These are phyloP conservation scores for Artibeus lituratus DNA, from an alignment of 2,797 vertebrate genomes.

Conservation along the genomic window DNA sequence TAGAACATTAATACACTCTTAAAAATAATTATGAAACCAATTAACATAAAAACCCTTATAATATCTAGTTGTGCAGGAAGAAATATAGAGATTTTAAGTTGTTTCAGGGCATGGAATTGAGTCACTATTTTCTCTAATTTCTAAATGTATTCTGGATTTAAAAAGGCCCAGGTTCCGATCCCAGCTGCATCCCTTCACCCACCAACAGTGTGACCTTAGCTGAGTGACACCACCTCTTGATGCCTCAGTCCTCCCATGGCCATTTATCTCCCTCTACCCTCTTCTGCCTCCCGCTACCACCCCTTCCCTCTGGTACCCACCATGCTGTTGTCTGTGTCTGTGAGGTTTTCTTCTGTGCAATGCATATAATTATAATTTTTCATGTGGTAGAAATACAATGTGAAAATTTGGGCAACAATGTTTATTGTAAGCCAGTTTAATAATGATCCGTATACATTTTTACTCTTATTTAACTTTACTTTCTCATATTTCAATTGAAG, in stretches of 20 bases:
- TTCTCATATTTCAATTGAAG: background rate
- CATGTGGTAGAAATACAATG: background rate
- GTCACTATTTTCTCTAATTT: background rate
- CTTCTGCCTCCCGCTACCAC: background rate
- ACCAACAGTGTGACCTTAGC: background rate
- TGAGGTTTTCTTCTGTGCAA: background rate
- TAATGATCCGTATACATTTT: background rate
- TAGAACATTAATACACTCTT: background rate
- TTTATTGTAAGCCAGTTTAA: slow-evolving; percentile 18
- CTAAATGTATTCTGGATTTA: background rate
- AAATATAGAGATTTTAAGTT: background rate
- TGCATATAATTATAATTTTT: background rate
- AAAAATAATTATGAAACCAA: background rate
- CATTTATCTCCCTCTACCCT: background rate
- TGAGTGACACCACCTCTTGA: background rate
- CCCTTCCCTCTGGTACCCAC: background rate
- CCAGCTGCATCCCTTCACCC: background rate
- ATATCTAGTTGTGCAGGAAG: background rate
- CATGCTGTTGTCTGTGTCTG: background rate
- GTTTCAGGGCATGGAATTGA: background rate
- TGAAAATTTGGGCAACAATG: background rate
- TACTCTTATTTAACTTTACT: background rate
- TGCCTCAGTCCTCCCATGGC: background rate
- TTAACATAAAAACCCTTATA: background rate
- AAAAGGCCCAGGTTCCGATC: background rate